phyloP scores from a whole-genome alignment of 2,888 invertebrate genomes.

The Oxytorus armatus region DNA sequence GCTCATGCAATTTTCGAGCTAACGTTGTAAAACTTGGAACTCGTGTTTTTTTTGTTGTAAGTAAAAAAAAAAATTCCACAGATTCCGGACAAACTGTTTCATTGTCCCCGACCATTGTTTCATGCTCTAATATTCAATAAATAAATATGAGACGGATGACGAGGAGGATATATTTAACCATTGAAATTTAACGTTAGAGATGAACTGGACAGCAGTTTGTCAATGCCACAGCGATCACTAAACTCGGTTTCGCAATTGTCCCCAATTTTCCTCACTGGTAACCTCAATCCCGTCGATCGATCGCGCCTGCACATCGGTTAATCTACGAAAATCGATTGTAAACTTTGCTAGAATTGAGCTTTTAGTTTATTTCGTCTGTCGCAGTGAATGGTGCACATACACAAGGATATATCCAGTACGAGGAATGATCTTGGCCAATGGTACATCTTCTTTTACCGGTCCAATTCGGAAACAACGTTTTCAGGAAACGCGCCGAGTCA shows the following conservation, averaged over 20 bases:
- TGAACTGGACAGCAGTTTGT: too few species aligned
- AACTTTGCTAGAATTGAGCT: conserved; percentile 3
- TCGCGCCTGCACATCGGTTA: conserved; percentile 4
- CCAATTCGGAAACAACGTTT: conserved; percentile 48
- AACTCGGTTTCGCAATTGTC: neutral
- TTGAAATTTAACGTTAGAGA: too few species aligned
- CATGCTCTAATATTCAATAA: too few species aligned
- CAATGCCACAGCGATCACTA: too few species aligned
- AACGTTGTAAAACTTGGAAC: too few species aligned
- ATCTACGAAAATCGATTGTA: conserved; percentile 21
- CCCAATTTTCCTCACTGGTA: neutral
- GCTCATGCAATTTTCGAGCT: too few species aligned
- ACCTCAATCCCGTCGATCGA: neutral
- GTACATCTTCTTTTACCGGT: neutral
- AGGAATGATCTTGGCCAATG: neutral
- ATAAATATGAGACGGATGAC: too few species aligned
- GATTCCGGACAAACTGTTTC: too few species aligned
- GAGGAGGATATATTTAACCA: too few species aligned
- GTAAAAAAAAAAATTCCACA: too few species aligned
- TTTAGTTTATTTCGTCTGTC: conserved; percentile 14
- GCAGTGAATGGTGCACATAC: neutral
- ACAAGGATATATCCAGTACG: neutral
- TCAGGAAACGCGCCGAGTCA: neutral
- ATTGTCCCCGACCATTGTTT: too few species aligned
- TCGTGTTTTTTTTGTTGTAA: too few species aligned